Evolutionary conservation across 2,888 invertebrate genomes (phyloP), one percentile per base, ranked within the genome.

Genomic region (Kuschelorhynchus macadamiae): DNA sequence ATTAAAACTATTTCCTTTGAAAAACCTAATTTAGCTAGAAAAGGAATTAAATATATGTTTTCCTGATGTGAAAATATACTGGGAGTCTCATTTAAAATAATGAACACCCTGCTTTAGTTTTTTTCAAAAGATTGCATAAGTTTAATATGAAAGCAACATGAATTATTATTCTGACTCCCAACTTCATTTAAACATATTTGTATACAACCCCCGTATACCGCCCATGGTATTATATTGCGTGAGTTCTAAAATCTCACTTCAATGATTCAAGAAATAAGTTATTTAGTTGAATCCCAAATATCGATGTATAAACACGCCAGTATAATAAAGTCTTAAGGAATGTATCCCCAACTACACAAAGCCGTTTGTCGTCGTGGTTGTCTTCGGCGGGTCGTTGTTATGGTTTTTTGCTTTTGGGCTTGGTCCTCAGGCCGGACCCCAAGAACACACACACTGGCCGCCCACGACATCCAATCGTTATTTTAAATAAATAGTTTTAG

Each of bases 401-500:
- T 74, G 70, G 73, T 73, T 74, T 72, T 73, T 72, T 73, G 71
- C 71, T 74, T 70, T 69, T 74, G 73, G 74, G 73, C 74, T 72
- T 73, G 73, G 74, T 71, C 73, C 72, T 72, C 49, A 41, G 61
- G 55, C 60, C 49, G 56, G 49, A 47, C 60, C 52, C 21, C 32
- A 39, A 64, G 68, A 69, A 75, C 75, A 76, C 75, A 76, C 74
- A 74, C 71, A 72, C 65, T 62, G 69, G 71, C 74, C 76, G 75
- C 77, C 75, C 75, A 74, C 64, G 62, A 67, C 74, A 74, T 72
- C 74, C 75, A 75, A 76, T 76, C 76, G 75, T 75, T 76, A 73
- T 76, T 75, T 75, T 75, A 75, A 74, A 75, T 76, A 76, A 75
- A 73, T 75, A 77, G 68, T 68, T 68, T 68, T 72, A 74, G 71